phyloP scores from a whole-genome alignment of 2,888 invertebrate species.

The Lasioglossum zephyrum region DNA sequence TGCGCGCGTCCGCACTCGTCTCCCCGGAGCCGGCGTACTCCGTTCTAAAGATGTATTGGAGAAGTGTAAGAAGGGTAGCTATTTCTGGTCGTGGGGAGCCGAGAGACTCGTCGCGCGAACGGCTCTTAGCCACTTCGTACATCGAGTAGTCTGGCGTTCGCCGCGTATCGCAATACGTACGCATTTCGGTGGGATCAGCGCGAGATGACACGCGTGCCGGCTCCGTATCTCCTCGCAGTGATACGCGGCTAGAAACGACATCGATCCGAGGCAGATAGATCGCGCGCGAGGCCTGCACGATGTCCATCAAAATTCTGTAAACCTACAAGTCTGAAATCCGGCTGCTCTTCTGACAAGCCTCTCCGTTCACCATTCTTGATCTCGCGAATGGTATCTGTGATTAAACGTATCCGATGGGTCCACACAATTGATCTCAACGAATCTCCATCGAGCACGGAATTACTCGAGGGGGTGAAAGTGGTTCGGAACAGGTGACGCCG shows the following conservation, averaged over 20 bases:
- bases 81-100: constrained; percentile 83
- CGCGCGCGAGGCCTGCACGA: background rate
- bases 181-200: constrained; percentile 69
- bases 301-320: background rate
- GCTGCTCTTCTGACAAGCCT: background rate
- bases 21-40: constrained; percentile 60
- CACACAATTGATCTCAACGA: background rate
- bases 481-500: constrained; percentile 17
- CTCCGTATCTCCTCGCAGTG: constrained; percentile 19
- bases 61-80: constrained; percentile 83
- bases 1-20: constrained; percentile 35
- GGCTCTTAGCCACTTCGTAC: constrained; percentile 82
- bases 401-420: background rate
- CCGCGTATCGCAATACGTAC: constrained; percentile 81
- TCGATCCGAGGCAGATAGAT: background rate
- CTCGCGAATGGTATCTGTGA: background rate
- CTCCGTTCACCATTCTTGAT: background rate
- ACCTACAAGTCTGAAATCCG: background rate
- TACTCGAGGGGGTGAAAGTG: background rate
- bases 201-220: constrained; percentile 40
- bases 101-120: constrained; percentile 80
- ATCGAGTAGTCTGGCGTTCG: constrained; percentile 82
- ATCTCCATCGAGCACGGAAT: background rate
- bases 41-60: constrained; percentile 81
- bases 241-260: constrained; percentile 19